These are phyloP conservation scores for Betta splendens DNA, from an alignment of 2,797 vertebrate species.

Conservation along the genomic window DNA sequence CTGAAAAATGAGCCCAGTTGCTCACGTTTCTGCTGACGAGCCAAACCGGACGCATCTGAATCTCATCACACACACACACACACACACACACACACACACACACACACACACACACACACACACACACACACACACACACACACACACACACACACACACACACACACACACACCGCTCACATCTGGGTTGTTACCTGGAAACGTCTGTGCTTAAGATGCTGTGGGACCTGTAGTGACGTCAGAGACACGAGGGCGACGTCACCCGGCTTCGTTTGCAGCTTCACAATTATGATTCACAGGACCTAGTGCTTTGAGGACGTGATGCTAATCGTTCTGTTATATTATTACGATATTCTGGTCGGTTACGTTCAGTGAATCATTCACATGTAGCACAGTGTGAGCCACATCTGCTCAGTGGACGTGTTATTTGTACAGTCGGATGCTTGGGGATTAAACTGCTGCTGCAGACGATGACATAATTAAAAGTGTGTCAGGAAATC, in stretches of 20 bases:
- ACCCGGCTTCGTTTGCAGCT: conserved; percentile 10
- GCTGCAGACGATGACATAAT: neutral
- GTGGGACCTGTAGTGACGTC: conserved; percentile 38
- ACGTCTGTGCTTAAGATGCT: conserved; percentile 16
- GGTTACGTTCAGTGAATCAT: neutral
- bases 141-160: too few relatives aligned
- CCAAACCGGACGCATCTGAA: too few relatives aligned
- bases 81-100: too few relatives aligned
- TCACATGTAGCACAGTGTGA: neutral
- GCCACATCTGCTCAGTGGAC: neutral
- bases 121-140: too few relatives aligned
- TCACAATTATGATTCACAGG: neutral
- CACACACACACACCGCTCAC: too few relatives aligned
- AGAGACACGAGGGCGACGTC: conserved; percentile 18
- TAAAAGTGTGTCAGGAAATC: too few relatives aligned
- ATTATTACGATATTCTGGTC: neutral
- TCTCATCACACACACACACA: too few relatives aligned
- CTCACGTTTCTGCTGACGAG: conserved; percentile 42
- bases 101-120: too few relatives aligned
- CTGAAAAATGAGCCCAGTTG: conserved; percentile 50
- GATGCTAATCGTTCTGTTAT: neutral
- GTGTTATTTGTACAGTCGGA: neutral
- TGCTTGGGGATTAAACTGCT: neutral
- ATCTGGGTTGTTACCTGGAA: conserved; percentile 4
- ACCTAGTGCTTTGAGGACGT: conserved; percentile 2